Base-by-base conservation (phyloP, 2,797 vertebrate genomes). In the Percopsis omiscomaycus region DNA sequence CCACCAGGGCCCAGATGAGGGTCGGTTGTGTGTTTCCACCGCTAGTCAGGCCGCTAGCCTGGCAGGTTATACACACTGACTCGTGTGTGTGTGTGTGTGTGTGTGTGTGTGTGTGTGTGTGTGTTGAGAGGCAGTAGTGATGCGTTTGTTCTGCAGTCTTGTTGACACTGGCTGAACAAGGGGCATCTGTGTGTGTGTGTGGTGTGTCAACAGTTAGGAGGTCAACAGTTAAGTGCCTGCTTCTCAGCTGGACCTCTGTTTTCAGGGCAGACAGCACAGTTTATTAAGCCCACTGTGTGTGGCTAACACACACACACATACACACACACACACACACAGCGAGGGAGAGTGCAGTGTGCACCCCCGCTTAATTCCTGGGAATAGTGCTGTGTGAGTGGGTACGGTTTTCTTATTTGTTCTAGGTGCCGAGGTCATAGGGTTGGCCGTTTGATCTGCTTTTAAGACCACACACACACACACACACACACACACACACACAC, bases 1-100 rank as follows among this genome's bases (percentile, higher is more conserved):
- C 85, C 68, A 15, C 60, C 57, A 44, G 79, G 74, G 74, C 76
- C 67, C 76, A 65, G 64, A 84, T 66, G 75, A 78, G 10, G 75
- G 73, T 81, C 65, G 54, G 69, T 72, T 69, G 61, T 61, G 66
- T 70, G 71, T 88, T 89, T 88, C 80, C 83, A 84, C 30, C 27
- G 49, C 68, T 55, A 79, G 77, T 81, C 75, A 55, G 74, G 68
- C 56, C 67, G 73, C 77, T 80, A 74, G 69, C 68, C 74, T 73
- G 77, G 81, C 74, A 54, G 81, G 67, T 84, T 66, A 69, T 82
- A 86, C 76, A 64, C 69, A 57, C 71, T 68, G 72, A 84, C 61
- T 84, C 74, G 78, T 86, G 73, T 44, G 64, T 44, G 56, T 5
- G 37, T 5, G 15, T 55, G 28, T 55, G 28, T 45, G 55, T 58